Percentiles rank a stretch among this genome's conserved stretches.
phyloP scores from a whole-genome alignment of 2,888 invertebrate species.

The Agrotis puta region DNA sequence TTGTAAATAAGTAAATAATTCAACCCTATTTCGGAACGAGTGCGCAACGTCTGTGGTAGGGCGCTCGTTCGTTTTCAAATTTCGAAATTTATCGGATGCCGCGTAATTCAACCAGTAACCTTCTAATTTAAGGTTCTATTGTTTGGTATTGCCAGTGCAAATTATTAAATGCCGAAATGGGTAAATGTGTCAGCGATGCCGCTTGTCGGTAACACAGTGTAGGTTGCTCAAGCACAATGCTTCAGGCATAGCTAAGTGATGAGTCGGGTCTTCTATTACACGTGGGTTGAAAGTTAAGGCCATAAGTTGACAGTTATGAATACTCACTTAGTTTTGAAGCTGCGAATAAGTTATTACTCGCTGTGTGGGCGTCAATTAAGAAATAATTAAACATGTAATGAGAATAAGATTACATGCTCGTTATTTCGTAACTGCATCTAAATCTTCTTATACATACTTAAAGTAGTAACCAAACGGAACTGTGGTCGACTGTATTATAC shows the following conservation, averaged over 20 bases:
- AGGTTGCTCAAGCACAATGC: slow-evolving; percentile 84
- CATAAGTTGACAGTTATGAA: slow-evolving; percentile 84
- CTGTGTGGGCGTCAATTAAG: slow-evolving; percentile 69
- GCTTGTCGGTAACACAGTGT: slow-evolving; percentile 71
- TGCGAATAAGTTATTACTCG: slow-evolving; percentile 77
- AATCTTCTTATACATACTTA: slow-evolving; percentile 63
- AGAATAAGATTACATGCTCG: slow-evolving; percentile 57
- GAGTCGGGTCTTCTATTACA: slow-evolving; percentile 76
- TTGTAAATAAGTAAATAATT: slow-evolving; percentile 59
- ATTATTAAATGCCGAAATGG: slow-evolving; percentile 84
- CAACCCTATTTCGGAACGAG: slow-evolving; percentile 60
- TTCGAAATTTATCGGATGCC: slow-evolving; percentile 76
- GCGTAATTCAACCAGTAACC: slow-evolving; percentile 76
- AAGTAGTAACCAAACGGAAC: slow-evolving; percentile 59
- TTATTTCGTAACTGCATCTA: slow-evolving; percentile 62
- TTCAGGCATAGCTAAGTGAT: slow-evolving; percentile 81
- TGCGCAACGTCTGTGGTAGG: slow-evolving; percentile 49
- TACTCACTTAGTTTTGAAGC: slow-evolving; percentile 75
- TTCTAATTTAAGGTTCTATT: slow-evolving; percentile 84
- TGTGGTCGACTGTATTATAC: slow-evolving; percentile 66
- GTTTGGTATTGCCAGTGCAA: slow-evolving; percentile 82
- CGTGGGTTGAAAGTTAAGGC: slow-evolving; percentile 87
- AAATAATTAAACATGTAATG: slow-evolving; percentile 65
- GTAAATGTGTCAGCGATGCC: slow-evolving; percentile 83
- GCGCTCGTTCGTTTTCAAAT: slow-evolving; percentile 65